A percentile compares a stretch with the other conserved stretches of the same genome.
Evolutionary conservation across 2,113 vertebrate species (phyloP).

Genomic region (Illadopsis cleaveri): DNA sequence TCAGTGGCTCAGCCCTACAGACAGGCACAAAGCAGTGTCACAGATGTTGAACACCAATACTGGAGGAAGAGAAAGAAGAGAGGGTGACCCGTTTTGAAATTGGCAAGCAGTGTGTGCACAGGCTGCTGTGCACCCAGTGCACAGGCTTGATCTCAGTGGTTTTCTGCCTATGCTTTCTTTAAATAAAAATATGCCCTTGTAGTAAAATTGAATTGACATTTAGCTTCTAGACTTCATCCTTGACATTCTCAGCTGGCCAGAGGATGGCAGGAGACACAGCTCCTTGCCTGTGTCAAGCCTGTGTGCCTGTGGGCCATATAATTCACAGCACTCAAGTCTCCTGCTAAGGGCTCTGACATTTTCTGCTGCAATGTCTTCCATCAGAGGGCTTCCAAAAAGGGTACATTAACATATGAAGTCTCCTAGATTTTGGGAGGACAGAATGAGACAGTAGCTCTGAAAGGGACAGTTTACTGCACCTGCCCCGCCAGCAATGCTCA

Average conservation of each 20-base stretch:
- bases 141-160: neutral
- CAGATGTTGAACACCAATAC: accelerated
- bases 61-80: neutral
- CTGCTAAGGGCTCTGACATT: conserved; percentile 10
- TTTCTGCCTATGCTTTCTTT: neutral
- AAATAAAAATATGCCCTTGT: neutral
- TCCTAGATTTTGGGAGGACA: neutral
- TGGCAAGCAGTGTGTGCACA: neutral
- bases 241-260: neutral
- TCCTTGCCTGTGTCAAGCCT: neutral
- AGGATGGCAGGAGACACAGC: neutral
- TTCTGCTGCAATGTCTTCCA: neutral
- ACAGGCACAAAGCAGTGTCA: neutral
- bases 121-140: neutral
- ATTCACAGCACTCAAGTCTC: neutral
- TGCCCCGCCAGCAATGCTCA: accelerated
- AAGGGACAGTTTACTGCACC: neutral
- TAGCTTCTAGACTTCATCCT: neutral
- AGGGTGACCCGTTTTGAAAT: accelerated
- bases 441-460: neutral
- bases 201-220: conserved; percentile 11
- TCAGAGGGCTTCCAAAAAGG: conserved; percentile 16
- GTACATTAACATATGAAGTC: conserved; percentile 33
- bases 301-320: neutral
- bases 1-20: neutral